These are phyloP conservation scores for Gallinago jamesoni DNA, from an alignment of 2,113 vertebrate species.

Conservation along the genomic window DNA sequence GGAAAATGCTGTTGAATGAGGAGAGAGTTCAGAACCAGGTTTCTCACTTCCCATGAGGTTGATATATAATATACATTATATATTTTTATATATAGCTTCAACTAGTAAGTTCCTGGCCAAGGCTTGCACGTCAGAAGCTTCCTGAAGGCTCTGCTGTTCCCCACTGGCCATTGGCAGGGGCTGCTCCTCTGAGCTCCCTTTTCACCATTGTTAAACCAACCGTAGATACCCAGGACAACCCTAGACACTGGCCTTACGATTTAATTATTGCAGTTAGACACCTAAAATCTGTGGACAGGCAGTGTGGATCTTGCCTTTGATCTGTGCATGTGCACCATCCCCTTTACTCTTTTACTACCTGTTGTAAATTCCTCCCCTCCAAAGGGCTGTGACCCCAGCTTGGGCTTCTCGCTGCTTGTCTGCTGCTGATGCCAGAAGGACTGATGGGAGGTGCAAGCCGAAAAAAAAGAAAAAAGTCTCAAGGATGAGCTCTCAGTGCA, in stretches of 20 bases:
- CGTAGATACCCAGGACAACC: neutral
- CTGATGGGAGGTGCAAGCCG: neutral
- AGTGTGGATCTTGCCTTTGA: neutral
- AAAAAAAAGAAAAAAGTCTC: neutral
- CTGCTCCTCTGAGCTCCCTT: neutral
- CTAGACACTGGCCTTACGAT: neutral
- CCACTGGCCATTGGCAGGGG: fast-evolving
- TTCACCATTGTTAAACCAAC: neutral
- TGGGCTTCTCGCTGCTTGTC: neutral
- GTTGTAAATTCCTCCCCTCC: neutral
- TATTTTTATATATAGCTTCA: neutral
- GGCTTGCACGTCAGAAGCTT: neutral
- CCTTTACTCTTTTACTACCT: neutral
- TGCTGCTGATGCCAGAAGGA: neutral
- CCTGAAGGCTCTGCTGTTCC: neutral
- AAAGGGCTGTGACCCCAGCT: neutral
- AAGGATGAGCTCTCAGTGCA: neutral
- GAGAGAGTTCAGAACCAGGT: neutral
- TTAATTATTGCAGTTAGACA: neutral
- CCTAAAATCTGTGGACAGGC: neutral
- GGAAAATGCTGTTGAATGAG: neutral
- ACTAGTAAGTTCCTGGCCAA: neutral
- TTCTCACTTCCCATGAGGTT: neutral
- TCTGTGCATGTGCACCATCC: neutral
- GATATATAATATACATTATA: neutral